A percentile compares a stretch with the other conserved stretches of the same genome.
phyloP scores from a whole-genome alignment of 2,797 vertebrate species.

The Enteromius trimaculatus region DNA sequence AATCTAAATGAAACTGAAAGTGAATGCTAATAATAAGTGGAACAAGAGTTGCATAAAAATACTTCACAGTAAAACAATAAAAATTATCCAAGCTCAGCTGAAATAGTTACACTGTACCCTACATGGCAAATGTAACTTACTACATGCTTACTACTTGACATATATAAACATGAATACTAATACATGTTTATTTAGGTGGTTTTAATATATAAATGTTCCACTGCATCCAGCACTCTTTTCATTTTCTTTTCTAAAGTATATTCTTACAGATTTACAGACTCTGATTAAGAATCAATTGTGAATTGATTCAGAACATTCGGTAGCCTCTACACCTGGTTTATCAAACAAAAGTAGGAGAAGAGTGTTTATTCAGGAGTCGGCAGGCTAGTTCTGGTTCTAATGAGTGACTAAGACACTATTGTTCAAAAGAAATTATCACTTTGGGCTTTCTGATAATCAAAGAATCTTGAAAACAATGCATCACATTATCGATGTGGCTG shows the following conservation, averaged over 20 bases:
- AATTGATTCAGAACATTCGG: not conserved
- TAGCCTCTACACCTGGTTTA: not conserved
- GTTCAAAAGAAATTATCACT: not conserved
- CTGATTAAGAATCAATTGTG: not conserved
- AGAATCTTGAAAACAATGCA: not conserved
- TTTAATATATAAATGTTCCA: not conserved
- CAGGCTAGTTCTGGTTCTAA: not conserved
- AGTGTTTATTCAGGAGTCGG: not conserved
- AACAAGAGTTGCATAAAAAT: not conserved
- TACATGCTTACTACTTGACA: not conserved
- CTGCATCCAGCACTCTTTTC: not conserved
- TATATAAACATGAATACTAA: not conserved
- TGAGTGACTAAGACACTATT: not conserved
- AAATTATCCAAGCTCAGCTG: not conserved
- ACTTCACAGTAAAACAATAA: not conserved
- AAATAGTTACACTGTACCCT: not conserved
- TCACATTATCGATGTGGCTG: not conserved
- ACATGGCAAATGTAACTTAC: not conserved
- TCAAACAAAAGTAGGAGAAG: not conserved
- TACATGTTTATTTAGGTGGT: not conserved
- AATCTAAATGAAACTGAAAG: constrained; percentile 9
- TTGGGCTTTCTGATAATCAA: not conserved
- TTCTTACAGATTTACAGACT: not conserved
- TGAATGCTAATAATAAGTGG: constrained; percentile 19
- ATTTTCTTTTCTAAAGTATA: not conserved